These are phyloP conservation scores for Paedocypris sp. DNA, from an alignment of 2,113 vertebrate genomes.

Conservation along the genomic window DNA sequence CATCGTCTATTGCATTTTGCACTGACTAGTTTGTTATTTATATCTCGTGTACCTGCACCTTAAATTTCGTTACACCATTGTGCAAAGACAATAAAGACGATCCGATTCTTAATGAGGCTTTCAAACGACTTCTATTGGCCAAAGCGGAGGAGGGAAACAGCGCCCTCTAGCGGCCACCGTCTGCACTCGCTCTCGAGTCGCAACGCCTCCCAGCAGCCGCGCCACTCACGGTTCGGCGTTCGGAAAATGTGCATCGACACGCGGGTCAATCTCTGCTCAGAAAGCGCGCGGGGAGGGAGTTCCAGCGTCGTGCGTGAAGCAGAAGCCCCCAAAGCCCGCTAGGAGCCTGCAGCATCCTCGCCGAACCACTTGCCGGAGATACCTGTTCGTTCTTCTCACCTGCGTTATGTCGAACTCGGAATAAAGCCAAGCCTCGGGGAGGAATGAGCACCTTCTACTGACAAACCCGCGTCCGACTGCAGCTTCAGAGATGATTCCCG, in stretches of 20 bases:
- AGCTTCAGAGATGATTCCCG: conserved; percentile 52
- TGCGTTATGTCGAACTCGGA: conserved; percentile 31
- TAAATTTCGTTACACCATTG: too few relatives aligned
- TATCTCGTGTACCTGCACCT: too few relatives aligned
- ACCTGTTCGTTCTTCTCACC: conserved; percentile 15
- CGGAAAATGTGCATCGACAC: conserved; percentile 27
- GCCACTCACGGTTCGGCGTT: conserved; percentile 30
- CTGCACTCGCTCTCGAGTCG: background rate
- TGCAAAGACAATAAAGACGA: too few relatives aligned
- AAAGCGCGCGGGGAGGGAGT: conserved; percentile 12
- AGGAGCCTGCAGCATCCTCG: background rate
- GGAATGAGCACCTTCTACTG: conserved; percentile 64
- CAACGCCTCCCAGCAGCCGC: conserved; percentile 15
- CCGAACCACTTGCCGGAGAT: background rate
- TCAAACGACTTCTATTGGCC: background rate
- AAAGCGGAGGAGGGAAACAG: background rate
- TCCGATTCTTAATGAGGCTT: background rate
- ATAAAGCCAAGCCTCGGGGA: conserved; percentile 35
- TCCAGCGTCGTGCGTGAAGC: background rate
- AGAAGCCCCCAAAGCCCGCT: background rate
- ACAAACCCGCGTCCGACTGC: conserved; percentile 38
- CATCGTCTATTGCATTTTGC: too few relatives aligned
- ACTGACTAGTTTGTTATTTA: too few relatives aligned
- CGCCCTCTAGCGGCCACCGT: conserved; percentile 24
- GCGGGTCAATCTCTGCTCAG: background rate